These are phyloP conservation scores for Leptocoma aspasia DNA, from an alignment of 2,113 vertebrate species.

Conservation along the genomic window DNA sequence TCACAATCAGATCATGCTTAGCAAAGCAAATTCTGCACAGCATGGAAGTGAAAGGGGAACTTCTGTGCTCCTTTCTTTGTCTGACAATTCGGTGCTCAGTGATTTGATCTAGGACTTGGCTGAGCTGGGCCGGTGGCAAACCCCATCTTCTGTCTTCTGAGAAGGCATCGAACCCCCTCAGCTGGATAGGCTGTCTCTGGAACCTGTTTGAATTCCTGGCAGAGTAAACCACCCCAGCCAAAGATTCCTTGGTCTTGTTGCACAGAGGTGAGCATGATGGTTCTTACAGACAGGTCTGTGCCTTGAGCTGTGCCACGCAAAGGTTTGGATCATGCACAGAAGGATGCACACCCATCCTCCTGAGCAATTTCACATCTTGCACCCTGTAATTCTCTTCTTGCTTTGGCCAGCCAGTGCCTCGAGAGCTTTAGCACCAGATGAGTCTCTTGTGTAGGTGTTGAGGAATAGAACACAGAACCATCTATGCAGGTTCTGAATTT, in stretches of 20 bases:
- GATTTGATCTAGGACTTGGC: neutral
- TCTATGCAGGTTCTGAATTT: neutral
- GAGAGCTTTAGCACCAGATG: neutral
- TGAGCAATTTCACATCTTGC: neutral
- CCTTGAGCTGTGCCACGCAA: fast-evolving
- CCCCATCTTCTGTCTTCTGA: neutral
- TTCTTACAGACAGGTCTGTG: fast-evolving
- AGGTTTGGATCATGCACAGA: neutral
- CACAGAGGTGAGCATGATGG: fast-evolving
- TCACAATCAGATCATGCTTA: neutral
- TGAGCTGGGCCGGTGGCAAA: neutral
- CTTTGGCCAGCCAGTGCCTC: neutral
- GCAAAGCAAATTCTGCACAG: neutral
- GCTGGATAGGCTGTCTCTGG: neutral
- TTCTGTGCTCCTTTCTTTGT: neutral
- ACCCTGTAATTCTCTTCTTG: neutral
- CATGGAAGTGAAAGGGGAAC: neutral
- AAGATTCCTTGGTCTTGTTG: neutral
- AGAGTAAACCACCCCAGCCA: neutral
- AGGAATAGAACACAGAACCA: neutral
- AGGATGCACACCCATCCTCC: neutral
- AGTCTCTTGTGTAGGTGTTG: neutral
- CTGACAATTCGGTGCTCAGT: neutral
- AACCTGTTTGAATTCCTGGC: neutral
- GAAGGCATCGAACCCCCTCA: neutral